Base-by-base conservation (phyloP, 2,888 invertebrate species). In the Caenorhabditis doughertyi region DNA sequence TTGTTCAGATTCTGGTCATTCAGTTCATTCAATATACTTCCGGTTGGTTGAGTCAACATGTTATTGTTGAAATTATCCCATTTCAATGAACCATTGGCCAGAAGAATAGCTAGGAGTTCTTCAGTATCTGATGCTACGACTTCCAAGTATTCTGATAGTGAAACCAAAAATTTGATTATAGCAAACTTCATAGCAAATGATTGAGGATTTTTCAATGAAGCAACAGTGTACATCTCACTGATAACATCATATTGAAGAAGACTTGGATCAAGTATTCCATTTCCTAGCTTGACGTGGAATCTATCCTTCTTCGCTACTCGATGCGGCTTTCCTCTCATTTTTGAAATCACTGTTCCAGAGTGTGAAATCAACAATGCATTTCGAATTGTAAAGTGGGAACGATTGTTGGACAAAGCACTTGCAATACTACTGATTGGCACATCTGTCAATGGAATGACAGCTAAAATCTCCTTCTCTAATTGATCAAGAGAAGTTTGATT, bases 401-500 rank as follows among this genome's bases (percentile, higher is more conserved):
- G 70, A 49, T 74, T 73, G 35, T 74, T 82, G 23, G 68, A 79
- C 55, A 71, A 47, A 11, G 62, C 53, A 64, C 70, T 76, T 11
- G 83, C 62, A 73, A 82, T 81, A 60, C 23, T 72, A 42, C 42
- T 73, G 44, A 64, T 77, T 0, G 79, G 71, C 18, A 67, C 74
- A 44, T 79, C 67, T 39, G 85, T 79, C n/a, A 68, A 16, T 23
- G 73, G 64, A 23, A 85, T 62, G n/a, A 77, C 65, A 11, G 51
- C 44, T 2, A 73, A 42, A 42, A 79, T 76, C 25, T 77, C 49
- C 64, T 71, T 67, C 70, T 83, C 82, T 58, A 83, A 60, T 56
- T 47, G 64, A 21, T 71, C 74, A 7, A 89, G 79, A 56, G 89
- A 89, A 49, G 70, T 79, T 32, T 77, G 74, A 58, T 81, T 88